These are phyloP conservation scores for Apocheima hispidaria DNA, from an alignment of 2,888 invertebrate genomes.

Conservation along the genomic window DNA sequence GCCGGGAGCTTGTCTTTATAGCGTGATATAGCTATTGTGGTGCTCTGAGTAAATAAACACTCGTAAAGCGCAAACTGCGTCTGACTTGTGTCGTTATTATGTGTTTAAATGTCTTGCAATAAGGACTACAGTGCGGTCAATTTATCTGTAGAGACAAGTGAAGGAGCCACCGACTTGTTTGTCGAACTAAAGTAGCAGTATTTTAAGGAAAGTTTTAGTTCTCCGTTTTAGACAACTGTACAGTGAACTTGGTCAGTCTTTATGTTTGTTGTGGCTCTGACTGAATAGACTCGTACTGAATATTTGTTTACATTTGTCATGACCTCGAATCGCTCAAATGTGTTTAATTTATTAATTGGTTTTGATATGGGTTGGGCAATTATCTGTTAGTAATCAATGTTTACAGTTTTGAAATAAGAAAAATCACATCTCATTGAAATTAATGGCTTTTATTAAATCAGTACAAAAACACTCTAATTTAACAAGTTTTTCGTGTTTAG, in stretches of 20 bases:
- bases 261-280: conserved; percentile 48
- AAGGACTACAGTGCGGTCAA: conserved; percentile 34
- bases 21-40: conserved; percentile 52
- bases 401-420: conserved; percentile 29
- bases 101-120: conserved; percentile 45
- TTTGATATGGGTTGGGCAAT: conserved; percentile 26
- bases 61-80: conserved; percentile 46
- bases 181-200: neutral
- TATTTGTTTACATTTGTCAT: conserved; percentile 29
- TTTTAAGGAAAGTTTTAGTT: neutral
- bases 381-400: conserved; percentile 21
- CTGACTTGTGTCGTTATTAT: conserved; percentile 45
- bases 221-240: neutral
- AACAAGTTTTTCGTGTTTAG: conserved; percentile 10
- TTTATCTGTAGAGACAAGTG: neutral
- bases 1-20: conserved; percentile 55
- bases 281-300: conserved; percentile 46
- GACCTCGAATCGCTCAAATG: conserved; percentile 21
- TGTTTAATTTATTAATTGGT: conserved; percentile 33
- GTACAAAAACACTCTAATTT: conserved; percentile 20
- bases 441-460: conserved; percentile 21
- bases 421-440: conserved; percentile 24
- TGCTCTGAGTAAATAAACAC: conserved; percentile 51
- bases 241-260: neutral
- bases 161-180: neutral